Conservation (phyloP, 2,113 vertebrate genomes). For the Paradoxurus hermaphroditus region DNA sequence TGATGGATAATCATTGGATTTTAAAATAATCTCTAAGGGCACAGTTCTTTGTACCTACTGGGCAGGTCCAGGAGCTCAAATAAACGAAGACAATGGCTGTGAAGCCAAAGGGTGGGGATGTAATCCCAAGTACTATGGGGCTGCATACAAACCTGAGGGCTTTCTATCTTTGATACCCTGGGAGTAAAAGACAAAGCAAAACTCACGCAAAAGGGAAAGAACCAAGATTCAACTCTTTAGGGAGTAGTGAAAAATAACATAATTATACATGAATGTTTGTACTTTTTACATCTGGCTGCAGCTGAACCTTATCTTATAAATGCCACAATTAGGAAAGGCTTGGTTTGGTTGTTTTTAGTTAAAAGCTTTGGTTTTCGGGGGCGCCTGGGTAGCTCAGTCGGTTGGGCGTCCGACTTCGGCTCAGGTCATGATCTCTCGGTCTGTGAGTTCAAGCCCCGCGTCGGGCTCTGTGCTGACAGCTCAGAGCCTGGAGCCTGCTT, state of each 20-base stretch:
- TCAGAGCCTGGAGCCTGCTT: too few species aligned
- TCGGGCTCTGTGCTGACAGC: too few species aligned
- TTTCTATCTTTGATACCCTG: not conserved
- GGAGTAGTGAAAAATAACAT: not conserved
- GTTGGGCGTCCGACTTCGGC: too few species aligned
- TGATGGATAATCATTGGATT: not conserved
- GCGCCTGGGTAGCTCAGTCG: too few species aligned
- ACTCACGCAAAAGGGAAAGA: not conserved
- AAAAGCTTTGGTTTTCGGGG: not conserved
- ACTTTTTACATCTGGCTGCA: not conserved
- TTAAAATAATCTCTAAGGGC: not conserved
- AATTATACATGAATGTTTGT: not conserved
- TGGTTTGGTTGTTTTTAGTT: not conserved
- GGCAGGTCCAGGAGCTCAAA: not conserved
- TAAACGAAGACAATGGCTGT: not conserved
- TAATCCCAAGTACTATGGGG: not conserved
- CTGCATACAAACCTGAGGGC: not conserved
- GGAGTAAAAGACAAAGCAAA: not conserved
- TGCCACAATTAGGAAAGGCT: not conserved
- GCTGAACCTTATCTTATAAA: not conserved
- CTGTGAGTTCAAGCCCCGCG: too few species aligned
- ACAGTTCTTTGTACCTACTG: not conserved
- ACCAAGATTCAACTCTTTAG: not conserved
- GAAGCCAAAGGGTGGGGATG: not conserved
- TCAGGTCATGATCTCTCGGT: too few species aligned